These are phyloP conservation scores for Peromyscus aztecus DNA, from an alignment of 2,797 vertebrate genomes.

Conservation along the genomic window DNA sequence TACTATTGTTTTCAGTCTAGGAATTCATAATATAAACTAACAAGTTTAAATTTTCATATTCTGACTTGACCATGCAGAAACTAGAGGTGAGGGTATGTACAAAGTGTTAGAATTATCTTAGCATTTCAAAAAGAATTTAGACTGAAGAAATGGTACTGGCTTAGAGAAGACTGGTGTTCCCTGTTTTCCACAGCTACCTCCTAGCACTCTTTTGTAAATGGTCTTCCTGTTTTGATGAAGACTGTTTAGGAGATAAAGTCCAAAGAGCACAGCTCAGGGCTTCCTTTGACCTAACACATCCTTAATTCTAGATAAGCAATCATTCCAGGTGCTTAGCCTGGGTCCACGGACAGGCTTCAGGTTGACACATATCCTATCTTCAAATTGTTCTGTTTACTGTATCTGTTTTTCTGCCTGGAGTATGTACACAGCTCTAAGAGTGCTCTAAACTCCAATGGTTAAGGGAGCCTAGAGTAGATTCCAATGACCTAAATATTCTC, in stretches of 20 bases:
- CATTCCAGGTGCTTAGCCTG: conserved; percentile 1
- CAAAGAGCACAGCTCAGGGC: conserved; percentile 5
- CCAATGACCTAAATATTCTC: not conserved
- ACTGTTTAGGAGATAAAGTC: not conserved
- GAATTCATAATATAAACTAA: conserved; percentile 53
- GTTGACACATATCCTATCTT: not conserved
- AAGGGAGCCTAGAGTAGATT: conserved; percentile 15
- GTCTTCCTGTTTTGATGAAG: not conserved
- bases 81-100: not conserved
- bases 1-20: conserved; percentile 21
- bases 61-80: conserved; percentile 46
- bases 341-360: not conserved
- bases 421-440: not conserved
- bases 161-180: not conserved
- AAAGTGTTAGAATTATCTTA: conserved; percentile 13
- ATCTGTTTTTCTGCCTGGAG: not conserved
- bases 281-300: not conserved
- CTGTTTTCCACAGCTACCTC: not conserved
- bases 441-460: not conserved
- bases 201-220: not conserved
- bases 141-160: conserved; percentile 33
- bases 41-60: conserved; percentile 43
- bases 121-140: conserved; percentile 20
- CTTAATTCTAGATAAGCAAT: conserved; percentile 44
- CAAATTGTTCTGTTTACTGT: not conserved